A percentile compares a stretch with the other conserved stretches of the same genome.
These are phyloP conservation scores for Hirudo medicinalis DNA, from an alignment of 1,140 invertebrate genomes.

Conservation along the genomic window DNA sequence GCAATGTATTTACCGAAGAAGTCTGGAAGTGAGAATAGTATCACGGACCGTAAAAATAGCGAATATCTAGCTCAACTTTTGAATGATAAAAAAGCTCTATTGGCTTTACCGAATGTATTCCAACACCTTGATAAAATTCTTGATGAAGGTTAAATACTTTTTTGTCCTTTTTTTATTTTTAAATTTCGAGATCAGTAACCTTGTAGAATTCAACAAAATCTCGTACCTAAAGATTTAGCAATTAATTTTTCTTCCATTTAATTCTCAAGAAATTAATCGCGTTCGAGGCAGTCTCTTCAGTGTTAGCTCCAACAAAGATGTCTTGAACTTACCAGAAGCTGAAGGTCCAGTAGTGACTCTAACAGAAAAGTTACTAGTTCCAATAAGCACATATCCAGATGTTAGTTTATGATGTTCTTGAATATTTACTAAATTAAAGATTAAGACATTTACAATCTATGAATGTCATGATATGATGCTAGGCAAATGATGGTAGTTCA, in stretches of 20 bases:
- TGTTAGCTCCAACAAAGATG: constrained; percentile 89
- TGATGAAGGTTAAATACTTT: constrained; percentile 79
- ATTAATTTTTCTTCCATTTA: neutral
- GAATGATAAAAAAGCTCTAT: constrained; percentile 99
- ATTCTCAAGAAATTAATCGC: constrained; percentile 78
- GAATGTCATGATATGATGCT: too few species aligned
- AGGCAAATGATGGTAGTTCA: too few species aligned
- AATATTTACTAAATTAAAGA: too few species aligned
- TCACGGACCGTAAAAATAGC: constrained; percentile 38
- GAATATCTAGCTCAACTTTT: constrained; percentile 99
- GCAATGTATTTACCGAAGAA: too few species aligned
- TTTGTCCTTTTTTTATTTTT: neutral
- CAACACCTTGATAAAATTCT: constrained; percentile 94
- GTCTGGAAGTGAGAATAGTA: constrained; percentile 5
- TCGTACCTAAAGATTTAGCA: neutral
- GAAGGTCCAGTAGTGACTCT: constrained; percentile 77
- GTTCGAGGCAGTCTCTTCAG: constrained; percentile 93
- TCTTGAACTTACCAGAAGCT: constrained; percentile 77
- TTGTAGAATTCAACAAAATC: neutral
- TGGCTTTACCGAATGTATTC: constrained; percentile 98
- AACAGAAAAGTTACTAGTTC: constrained; percentile 98
- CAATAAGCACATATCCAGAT: constrained; percentile 97
- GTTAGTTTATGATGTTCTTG: constrained; percentile 51
- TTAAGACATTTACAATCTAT: too few species aligned
- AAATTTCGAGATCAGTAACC: neutral